These are phyloP conservation scores for Polypedilum vanderplanki DNA, from an alignment of 1,140 invertebrate genomes.

Conservation along the genomic window DNA sequence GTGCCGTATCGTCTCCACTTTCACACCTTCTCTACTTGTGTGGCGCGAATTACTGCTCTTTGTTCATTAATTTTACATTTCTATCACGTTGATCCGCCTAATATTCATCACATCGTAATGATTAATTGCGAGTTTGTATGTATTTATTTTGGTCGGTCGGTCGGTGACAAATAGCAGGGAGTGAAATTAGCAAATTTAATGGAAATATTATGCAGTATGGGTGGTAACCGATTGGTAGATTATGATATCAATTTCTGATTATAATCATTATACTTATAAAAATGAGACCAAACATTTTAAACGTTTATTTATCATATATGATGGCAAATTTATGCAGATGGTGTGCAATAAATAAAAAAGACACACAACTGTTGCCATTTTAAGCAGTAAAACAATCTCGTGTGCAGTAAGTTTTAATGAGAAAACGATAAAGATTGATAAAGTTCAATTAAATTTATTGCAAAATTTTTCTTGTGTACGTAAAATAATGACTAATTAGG, in stretches of 20 bases:
- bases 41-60: neutral
- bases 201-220: neutral
- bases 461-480: too few species aligned
- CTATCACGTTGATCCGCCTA: neutral
- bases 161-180: neutral
- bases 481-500: neutral
- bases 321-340: neutral
- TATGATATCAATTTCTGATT: neutral
- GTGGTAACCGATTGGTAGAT: neutral
- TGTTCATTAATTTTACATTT: neutral
- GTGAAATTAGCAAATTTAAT: neutral
- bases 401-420: too few species aligned
- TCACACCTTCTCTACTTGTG: slow-evolving; percentile 4
- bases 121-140: neutral
- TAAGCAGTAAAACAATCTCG: neutral
- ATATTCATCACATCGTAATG: slow-evolving; percentile 3
- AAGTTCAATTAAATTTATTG: too few species aligned
- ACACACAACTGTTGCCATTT: neutral
- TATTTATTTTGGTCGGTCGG: neutral
- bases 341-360: neutral
- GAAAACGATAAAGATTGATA: too few species aligned
- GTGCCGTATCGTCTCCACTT: neutral
- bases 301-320: neutral
- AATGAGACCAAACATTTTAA: neutral
- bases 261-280: neutral